Percentiles rank a stretch among this genome's conserved stretches.
These are phyloP conservation scores for Haliclona indistincta DNA, from an alignment of 37 sponge, comb jelly and placozoan genomes.

Conservation along the genomic window DNA sequence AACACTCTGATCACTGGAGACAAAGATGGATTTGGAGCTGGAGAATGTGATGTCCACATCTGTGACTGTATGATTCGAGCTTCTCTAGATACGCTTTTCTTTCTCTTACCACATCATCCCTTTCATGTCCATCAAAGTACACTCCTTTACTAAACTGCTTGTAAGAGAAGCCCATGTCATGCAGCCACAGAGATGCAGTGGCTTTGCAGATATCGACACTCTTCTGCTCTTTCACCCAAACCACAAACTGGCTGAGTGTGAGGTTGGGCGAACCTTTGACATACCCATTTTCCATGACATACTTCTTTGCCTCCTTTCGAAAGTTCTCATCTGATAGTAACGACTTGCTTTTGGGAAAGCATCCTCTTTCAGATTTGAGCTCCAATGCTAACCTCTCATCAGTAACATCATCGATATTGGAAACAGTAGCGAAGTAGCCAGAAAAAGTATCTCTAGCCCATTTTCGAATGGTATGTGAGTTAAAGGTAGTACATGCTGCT, in stretches of 20 bases:
- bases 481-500: no score
- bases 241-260: conserved; percentile 3
- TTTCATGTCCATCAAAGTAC: conserved; percentile 47
- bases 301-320: conserved; percentile 19
- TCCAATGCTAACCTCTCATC: not conserved
- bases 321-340: conserved; percentile 10
- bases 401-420: conserved; percentile 5
- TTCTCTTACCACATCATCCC: conserved; percentile 22
- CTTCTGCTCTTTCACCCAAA: conserved; percentile 15
- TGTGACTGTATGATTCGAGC: conserved; percentile 3
- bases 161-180: conserved; percentile 22
- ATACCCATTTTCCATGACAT: conserved; percentile 32
- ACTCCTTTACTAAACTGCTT: conserved; percentile 8
- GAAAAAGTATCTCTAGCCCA: no score
- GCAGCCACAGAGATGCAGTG: conserved; percentile 33
- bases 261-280: conserved; percentile 34
- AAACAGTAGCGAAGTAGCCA: no score
- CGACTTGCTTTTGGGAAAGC: not conserved
- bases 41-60: not conserved
- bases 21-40: not conserved
- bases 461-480: no score
- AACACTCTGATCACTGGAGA: conserved; percentile 22
- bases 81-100: conserved; percentile 17
- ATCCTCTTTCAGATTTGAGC: conserved; percentile 16
- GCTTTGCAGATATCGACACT: not conserved